Conservation (phyloP, 2,797 vertebrate species). For the Margarornis squamiger region DNA sequence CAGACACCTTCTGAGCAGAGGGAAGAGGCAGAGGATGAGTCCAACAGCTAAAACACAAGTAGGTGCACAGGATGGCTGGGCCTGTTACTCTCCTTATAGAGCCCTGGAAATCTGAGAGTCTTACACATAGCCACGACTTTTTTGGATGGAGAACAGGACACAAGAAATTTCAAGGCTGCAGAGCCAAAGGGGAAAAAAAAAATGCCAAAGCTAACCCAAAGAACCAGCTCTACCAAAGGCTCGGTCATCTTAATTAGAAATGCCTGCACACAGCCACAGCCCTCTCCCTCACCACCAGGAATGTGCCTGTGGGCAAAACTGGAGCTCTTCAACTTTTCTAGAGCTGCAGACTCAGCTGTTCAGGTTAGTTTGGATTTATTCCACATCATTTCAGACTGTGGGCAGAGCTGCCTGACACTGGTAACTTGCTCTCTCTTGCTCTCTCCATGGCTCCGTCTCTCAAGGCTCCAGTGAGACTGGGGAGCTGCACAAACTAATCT, state of each 20-base stretch:
- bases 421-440: neutral
- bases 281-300: neutral
- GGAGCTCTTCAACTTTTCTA: neutral
- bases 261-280: neutral
- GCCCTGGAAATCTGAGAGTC: neutral
- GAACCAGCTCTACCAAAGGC: fast-evolving
- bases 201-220: neutral
- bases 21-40: neutral
- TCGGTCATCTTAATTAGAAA: neutral
- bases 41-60: neutral
- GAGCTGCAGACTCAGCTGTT: neutral
- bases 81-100: neutral
- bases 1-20: slow-evolving; percentile 73
- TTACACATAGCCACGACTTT: neutral
- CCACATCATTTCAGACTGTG: neutral
- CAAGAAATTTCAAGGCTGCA: neutral
- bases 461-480: neutral
- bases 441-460: neutral
- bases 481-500: neutral
- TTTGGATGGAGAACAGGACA: neutral
- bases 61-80: neutral
- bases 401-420: neutral
- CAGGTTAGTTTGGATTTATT: neutral
- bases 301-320: neutral
- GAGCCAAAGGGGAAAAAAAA: neutral